Base-by-base conservation (phyloP, 2,888 invertebrate species). In the Monochamus alternatus region DNA sequence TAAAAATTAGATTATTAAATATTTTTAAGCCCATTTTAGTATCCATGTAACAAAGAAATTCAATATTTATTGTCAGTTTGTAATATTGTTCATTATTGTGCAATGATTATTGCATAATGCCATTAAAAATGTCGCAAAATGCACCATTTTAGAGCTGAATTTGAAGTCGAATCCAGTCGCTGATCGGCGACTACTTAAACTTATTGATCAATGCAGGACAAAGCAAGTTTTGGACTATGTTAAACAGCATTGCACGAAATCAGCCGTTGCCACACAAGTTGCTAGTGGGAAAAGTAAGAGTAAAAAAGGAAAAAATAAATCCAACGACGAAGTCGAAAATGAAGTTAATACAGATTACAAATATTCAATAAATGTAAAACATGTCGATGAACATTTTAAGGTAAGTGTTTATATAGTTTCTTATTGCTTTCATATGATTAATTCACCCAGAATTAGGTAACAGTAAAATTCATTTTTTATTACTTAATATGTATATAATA, bases 141-240 rank as follows among this genome's bases (percentile, higher is more conserved):
- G 9, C 7, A 30, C n/a, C 44, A 65, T 89, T 89, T 10, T 88
- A 93, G 95, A 95, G 84, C 79, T 96, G 0, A 92, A 93, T 84
- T 89, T 96, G 43, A 94, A 94, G 87, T 93, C 93, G 5, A 96
- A 96, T 88, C 93, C 93, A 76, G 88, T 96, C 22, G 86, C 91
- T 0, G 96, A 96, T 87, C 93, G 94, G 81, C 91, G 95, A 7
- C 90, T 96, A 55, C 90, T 91, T 81, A 96, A 96, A 86, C 87
- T 96, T 1, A 93, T 95, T 0, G 93, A 93, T 79, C 95, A 95
- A 84, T 93, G 94, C 82, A 91, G 93, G 12, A 92, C 92, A 0
- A 95, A 95, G 85, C 94, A 95, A 87, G 90, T 96, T 4, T 81
- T 96, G 38, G 95, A 95, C 84, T 96, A 95, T 85, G 90, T 96